phyloP scores from a whole-genome alignment of 2,888 invertebrate species.

The Tuta absoluta region DNA sequence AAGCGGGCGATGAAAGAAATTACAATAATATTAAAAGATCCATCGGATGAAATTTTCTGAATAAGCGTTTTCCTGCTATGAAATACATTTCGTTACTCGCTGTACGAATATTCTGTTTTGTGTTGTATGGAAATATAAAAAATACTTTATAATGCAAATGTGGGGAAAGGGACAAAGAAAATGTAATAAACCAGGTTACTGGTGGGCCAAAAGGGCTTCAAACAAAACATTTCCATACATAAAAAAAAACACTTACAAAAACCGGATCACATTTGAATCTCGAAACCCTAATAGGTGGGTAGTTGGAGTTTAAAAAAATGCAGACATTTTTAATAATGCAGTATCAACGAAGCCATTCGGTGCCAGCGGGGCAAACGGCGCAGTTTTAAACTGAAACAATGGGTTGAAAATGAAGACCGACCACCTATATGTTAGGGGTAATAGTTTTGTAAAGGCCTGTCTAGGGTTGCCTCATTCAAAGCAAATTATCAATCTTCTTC shows the following conservation, averaged over 20 bases:
- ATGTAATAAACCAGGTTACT: background rate
- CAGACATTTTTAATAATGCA: constrained; percentile 68
- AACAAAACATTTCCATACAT: background rate
- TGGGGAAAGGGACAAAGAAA: background rate
- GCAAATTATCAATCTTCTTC: no score
- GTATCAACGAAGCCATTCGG: constrained; percentile 65
- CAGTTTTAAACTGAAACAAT: constrained; percentile 67
- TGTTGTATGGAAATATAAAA: constrained; percentile 11
- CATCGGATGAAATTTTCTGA: constrained; percentile 41
- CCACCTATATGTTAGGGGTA: constrained; percentile 45
- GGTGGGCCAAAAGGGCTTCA: background rate
- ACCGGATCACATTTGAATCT: constrained; percentile 1
- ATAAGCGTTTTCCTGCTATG: constrained; percentile 36
- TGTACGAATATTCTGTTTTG: background rate
- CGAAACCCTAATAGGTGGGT: background rate
- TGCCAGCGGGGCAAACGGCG: constrained; percentile 55
- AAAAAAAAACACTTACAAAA: background rate
- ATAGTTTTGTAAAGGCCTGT: constrained; percentile 47
- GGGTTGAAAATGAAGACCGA: constrained; percentile 56
- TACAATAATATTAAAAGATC: constrained; percentile 48
- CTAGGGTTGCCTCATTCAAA: background rate
- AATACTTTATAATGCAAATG: constrained; percentile 34
- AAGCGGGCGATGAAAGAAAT: constrained; percentile 43
- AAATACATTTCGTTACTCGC: constrained; percentile 17
- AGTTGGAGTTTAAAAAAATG: constrained; percentile 9